A percentile compares a stretch with the other conserved stretches of the same genome.
Evolutionary conservation across 2,888 invertebrate genomes (phyloP).

Genomic region (Coenonympha glycerion): DNA sequence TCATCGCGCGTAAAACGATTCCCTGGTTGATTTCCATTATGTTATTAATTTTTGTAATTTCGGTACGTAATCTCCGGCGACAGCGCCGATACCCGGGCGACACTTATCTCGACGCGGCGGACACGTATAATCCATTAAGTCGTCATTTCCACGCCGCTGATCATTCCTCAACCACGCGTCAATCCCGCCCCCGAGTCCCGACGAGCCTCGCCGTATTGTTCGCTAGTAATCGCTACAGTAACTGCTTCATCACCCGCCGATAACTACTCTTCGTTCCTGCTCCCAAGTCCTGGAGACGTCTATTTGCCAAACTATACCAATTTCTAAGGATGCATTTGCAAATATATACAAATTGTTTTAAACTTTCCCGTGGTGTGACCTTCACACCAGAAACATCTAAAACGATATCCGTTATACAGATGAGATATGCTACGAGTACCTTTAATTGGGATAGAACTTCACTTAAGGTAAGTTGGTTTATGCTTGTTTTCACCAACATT

Average conservation of each 20-base stretch:
- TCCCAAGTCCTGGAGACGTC: background rate
- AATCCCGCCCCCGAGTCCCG: constrained; percentile 68
- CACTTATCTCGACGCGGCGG: constrained; percentile 73
- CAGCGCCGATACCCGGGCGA: constrained; percentile 61
- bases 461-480: no score
- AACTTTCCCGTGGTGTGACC: no score
- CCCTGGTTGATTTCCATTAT: constrained; percentile 63
- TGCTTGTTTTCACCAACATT: no score
- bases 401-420: no score
- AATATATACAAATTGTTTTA: no score
- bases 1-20: constrained; percentile 60
- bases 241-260: constrained; percentile 60
- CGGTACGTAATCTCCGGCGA: constrained; percentile 67
- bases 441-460: no score
- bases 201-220: constrained; percentile 61
- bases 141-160: constrained; percentile 74
- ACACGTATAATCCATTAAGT: constrained; percentile 76
- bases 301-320: no score
- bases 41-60: constrained; percentile 72
- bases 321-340: background rate
- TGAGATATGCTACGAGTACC: no score
- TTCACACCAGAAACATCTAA: no score
- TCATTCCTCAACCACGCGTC: constrained; percentile 74
- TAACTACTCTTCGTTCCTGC: constrained; percentile 45
- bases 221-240: no score